Evolutionary conservation across 1,140 invertebrate species (phyloP).

Genomic region (Drosophila pachea): DNA sequence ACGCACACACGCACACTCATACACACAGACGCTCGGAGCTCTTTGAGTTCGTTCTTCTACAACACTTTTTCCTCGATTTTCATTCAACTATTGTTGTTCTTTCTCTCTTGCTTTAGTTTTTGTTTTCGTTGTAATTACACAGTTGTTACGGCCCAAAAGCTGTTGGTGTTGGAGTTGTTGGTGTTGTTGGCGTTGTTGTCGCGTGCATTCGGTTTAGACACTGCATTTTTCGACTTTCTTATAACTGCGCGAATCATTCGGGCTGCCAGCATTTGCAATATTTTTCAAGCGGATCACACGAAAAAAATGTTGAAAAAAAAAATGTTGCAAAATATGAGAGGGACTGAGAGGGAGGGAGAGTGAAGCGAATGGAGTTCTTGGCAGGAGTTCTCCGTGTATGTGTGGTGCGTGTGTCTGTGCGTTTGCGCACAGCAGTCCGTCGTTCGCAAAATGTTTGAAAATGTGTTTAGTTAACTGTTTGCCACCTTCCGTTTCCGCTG

Average conservation of each 20-base stretch:
- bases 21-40: not conserved
- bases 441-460: conserved; percentile 31
- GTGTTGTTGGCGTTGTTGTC: conserved; percentile 33
- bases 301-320: conserved; percentile 70
- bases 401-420: conserved; percentile 5
- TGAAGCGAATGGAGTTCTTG: not conserved
- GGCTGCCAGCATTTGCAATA: conserved; percentile 23
- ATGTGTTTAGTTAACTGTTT: conserved; percentile 24
- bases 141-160: conserved; percentile 7
- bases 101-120: conserved; percentile 12
- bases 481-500: conserved; percentile 53
- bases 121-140: conserved; percentile 10
- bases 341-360: not conserved
- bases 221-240: conserved; percentile 38
- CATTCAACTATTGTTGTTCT: not conserved
- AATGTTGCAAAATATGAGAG: conserved; percentile 42
- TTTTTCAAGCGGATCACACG: conserved; percentile 44
- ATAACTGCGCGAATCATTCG: conserved; percentile 65
- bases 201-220: conserved; percentile 49
- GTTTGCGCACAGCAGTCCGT: conserved; percentile 23
- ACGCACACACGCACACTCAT: conserved; percentile 2
- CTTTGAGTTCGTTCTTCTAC: not conserved
- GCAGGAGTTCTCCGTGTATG: conserved; percentile 11
- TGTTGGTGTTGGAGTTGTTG: conserved; percentile 35
- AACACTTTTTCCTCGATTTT: not conserved